Base-by-base conservation (phyloP, 2,797 vertebrate species). In the Margarornis squamiger region DNA sequence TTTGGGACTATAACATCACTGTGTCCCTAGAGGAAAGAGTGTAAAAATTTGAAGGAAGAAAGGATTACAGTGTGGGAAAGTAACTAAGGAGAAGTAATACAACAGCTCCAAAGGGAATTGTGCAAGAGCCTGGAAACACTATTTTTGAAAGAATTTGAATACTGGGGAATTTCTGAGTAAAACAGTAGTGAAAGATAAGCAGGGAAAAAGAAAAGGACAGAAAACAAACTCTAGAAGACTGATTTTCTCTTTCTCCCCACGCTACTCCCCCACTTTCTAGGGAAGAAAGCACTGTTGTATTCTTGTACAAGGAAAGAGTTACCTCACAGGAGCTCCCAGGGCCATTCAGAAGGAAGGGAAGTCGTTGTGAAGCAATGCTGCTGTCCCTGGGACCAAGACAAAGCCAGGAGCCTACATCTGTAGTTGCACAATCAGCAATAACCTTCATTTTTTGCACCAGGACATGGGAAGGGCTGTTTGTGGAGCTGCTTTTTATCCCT, bases 41-140 rank as follows among this genome's bases (percentile, higher is more conserved):
- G 89, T 92, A 55, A 93, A 81, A 86, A 70, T 91, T 82, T 81
- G 41, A 82, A 92, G 78, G 41, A 58, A 71, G 30, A 46, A 86
- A 58, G 34, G 63, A 75, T 68, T 74, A 17, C 23, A 29, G 43
- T 18, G 90, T 97, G 95, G 95, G 96, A 97, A 97, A 97, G 59
- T 76, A 79, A 38, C n/a, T 78, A 88, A 67, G 54, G 79, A 48
- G 68, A 93, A 92, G 71, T 62, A 90, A 39, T 54, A 34, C 39
- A 41, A n/a, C 62, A 86, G 27, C 32, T 95, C 95, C 86, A 88
- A 86, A 73, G 92, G 83, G 91, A 95, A 93, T 97, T 97, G 76
- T 85, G 95, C 92, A 97, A 97, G 91, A 88, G 74, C 9, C 51
- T 94, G 62, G 52, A 88, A 94, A 76, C 70, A 71, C 46, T 3